Base-by-base conservation (phyloP, 1,140 invertebrate species). In the Goniozus legneri region DNA sequence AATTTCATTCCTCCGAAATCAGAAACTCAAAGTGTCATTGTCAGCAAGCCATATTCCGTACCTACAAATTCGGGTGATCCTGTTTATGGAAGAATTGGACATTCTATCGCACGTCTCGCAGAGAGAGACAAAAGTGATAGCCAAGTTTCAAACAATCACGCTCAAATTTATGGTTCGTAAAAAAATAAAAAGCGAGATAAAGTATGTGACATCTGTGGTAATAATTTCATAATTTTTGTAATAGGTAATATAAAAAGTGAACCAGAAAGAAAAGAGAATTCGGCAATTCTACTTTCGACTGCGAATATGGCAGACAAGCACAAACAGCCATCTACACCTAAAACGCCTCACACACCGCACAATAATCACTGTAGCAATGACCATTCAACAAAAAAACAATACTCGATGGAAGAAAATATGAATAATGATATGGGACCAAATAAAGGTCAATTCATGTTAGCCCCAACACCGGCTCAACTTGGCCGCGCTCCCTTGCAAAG, bases 391-490 rank as follows among this genome's bases (percentile, higher is more conserved):
- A 69, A 53, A 39, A 65, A 64, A 47, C 57, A 59, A 36, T 71
- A 67, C 38, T 48, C 53, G 2, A 64, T 66, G 35, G 71, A 74
- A 18, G 69, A 72, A 37, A 53, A 67, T 41, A 54, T 49, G 30
- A 64, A 70, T 40, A 80, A 78, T 44, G 75, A 77, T 52, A 65
- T 73, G 44, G 75, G 73, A 8, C 52, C 57, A 32, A 78, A 65
- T 56, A 76, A 75, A 27, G 76, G 77, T 57, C 73, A 79, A 41
- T 95, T 95, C 73, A 86, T 92, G 49, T 75, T 96, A 35, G 92
- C 91, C 12, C 93, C 93, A 1, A 96, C 93, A 2, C 93, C 93
- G 2, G 93, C 92, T 6, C 92, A 95, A 70, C 77, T 95, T 49
- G 92, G 92, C 35, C 83, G 86, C 59, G 90, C 91, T 15, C 91